Base-by-base conservation (phyloP, 2,113 vertebrate genomes). In the Tilapia sparmanii region DNA sequence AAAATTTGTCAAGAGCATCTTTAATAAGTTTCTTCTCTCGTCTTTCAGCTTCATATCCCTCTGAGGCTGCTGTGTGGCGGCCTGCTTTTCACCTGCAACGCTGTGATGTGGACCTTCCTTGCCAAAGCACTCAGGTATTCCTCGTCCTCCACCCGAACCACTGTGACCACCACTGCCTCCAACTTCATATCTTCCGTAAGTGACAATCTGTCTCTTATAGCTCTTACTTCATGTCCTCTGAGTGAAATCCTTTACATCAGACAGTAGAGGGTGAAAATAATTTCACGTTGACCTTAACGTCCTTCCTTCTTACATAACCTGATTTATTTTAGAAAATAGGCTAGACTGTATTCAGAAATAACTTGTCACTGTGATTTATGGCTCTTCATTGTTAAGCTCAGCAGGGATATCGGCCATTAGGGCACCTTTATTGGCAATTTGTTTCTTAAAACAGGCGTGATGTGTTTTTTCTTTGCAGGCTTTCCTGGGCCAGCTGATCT, bases 101-200 rank as follows among this genome's bases (percentile, higher is more conserved):
- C 97, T 26, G 95, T 98, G 93, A 98, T 99, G 98, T 99, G 98
- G 98, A 98, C 97, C 1, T 97, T 98, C 94, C 98, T 99, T 35
- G 97, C 97, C 38, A 98, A 97, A 92, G 98, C 98, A 10, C 97
- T 99, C 93, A 97, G 97, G 84, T 97, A 97, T 88, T 98, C 97
- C 63, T 98, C 97, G 71, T 99, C 98, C 89, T 99, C 98, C 0
- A 97, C 98, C 31, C 35, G 95, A 55, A 97, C 97, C 40, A 98
- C 98, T 79, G 97, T 99, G 96, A 99, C 98, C 2, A 97, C 96
- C 1, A 97, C 96, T 1, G 98, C 98, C 90, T 98, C 98, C 92
- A 99, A 98, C 94, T 98, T 98, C 96, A 95, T 99, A 93, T 97
- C 91, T 85, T 99, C 98, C 0, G 98, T 98, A 90, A 98, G 98